Evolutionary conservation across 2,888 invertebrate species (phyloP).

Genomic region (Eupithecia dodoneata): DNA sequence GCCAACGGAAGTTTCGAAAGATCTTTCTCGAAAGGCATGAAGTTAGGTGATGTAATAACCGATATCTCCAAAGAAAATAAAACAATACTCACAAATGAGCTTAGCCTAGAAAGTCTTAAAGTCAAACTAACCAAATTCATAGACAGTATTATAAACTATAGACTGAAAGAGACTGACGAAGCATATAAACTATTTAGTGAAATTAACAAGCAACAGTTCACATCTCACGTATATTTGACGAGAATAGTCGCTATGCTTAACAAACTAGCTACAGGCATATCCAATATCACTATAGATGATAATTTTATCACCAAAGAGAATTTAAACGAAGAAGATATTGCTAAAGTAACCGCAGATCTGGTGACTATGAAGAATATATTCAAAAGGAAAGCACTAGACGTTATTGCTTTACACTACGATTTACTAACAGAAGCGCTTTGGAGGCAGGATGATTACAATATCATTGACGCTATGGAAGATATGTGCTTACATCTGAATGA

Average conservation of each 20-base stretch:
- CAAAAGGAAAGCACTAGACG: slow-evolving; percentile 65
- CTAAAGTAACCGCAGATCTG: slow-evolving; percentile 56
- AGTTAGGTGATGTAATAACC: slow-evolving; percentile 55
- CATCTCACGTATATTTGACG: slow-evolving; percentile 64
- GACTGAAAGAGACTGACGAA: slow-evolving; percentile 57
- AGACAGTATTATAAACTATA: slow-evolving; percentile 61
- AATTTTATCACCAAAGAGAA: slow-evolving; percentile 37
- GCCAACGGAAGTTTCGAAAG: slow-evolving; percentile 65
- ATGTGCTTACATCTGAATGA: slow-evolving; percentile 61
- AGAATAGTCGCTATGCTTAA: slow-evolving; percentile 65
- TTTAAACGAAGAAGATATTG: slow-evolving; percentile 51
- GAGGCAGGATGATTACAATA: slow-evolving; percentile 56
- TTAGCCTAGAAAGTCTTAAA: slow-evolving; percentile 56
- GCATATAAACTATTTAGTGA: slow-evolving; percentile 63
- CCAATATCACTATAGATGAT: slow-evolving; percentile 51
- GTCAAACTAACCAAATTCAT: slow-evolving; percentile 60
- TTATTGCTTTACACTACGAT: slow-evolving; percentile 69
- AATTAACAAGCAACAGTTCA: slow-evolving; percentile 64
- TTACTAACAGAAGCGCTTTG: slow-evolving; percentile 66
- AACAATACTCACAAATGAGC: slow-evolving; percentile 50
- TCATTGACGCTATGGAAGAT: slow-evolving; percentile 57
- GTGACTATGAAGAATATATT: slow-evolving; percentile 60
- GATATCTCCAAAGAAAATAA: slow-evolving; percentile 58
- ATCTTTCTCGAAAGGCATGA: slow-evolving; percentile 59
- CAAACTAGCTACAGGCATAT: slow-evolving; percentile 59